Percentiles rank a stretch among this genome's conserved stretches.
These are phyloP conservation scores for Conger conger DNA, from an alignment of 2,113 vertebrate genomes.

Conservation along the genomic window DNA sequence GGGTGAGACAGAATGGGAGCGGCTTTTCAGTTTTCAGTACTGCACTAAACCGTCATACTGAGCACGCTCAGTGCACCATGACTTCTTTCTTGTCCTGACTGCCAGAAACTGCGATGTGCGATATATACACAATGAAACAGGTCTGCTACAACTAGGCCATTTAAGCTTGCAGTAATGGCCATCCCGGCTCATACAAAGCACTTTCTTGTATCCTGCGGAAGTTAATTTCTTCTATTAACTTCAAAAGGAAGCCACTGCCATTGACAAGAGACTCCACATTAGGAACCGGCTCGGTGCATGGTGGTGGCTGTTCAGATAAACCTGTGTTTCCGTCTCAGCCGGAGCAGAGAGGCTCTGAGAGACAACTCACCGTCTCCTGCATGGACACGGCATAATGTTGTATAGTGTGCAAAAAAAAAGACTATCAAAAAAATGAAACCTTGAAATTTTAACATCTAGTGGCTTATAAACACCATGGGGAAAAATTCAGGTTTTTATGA, in stretches of 20 bases:
- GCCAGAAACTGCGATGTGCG: not conserved
- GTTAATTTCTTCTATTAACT: not conserved
- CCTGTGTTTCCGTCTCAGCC: not conserved
- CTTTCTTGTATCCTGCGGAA: not conserved
- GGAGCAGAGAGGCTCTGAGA: not conserved
- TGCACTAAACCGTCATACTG: not conserved
- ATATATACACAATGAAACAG: not conserved
- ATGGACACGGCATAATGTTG: not conserved
- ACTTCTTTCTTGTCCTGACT: not conserved
- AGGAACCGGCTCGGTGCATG: not conserved
- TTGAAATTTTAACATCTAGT: no score
- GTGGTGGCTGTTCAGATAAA: not conserved
- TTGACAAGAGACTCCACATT: not conserved
- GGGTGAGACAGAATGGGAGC: not conserved
- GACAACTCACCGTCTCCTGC: not conserved
- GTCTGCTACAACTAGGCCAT: not conserved
- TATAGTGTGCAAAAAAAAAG: not conserved
- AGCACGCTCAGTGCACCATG: not conserved
- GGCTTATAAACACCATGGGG: no score
- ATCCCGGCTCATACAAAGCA: conserved; percentile 2
- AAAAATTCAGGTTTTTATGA: no score
- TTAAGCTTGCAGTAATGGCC: conserved; percentile 13
- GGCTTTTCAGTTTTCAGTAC: not conserved
- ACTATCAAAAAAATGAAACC: no score
- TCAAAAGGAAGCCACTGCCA: not conserved